Percentiles rank a stretch among this genome's conserved stretches.
Evolutionary conservation across 1,140 invertebrate species (phyloP).

Genomic region (Lasioglossum baleicum): DNA sequence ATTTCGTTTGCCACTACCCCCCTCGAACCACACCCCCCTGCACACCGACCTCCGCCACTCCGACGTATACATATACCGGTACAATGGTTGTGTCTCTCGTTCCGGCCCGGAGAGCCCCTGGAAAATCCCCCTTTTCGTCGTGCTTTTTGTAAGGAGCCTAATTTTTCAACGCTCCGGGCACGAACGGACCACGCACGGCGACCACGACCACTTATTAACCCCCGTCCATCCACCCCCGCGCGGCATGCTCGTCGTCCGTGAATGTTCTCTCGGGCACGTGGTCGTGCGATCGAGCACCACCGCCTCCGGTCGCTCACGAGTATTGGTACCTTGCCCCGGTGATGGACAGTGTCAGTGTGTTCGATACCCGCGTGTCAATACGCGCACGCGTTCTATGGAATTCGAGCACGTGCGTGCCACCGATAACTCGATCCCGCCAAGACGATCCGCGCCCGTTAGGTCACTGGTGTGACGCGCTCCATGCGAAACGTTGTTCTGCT

Average conservation of each 20-base stretch:
- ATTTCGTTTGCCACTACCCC: conserved; percentile 40
- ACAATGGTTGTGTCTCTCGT: conserved; percentile 36
- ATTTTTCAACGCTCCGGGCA: conserved; percentile 65
- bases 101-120: conserved; percentile 33
- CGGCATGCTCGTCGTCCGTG: neutral
- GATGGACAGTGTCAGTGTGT: conserved; percentile 58
- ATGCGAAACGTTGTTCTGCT: too few relatives aligned
- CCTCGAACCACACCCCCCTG: neutral
- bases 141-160: conserved; percentile 66
- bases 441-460: neutral
- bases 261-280: conserved; percentile 47
- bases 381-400: conserved; percentile 60
- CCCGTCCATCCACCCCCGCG: neutral
- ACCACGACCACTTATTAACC: conserved; percentile 62
- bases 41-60: conserved; percentile 12
- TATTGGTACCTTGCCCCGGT: conserved; percentile 52
- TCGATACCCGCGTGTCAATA: conserved; percentile 65
- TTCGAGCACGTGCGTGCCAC: conserved; percentile 55
- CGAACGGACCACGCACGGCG: conserved; percentile 35
- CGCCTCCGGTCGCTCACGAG: neutral
- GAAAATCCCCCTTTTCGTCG: conserved; percentile 52
- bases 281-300: too few relatives aligned
- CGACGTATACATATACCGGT: conserved; percentile 3
- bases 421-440: conserved; percentile 24
- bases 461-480: too few relatives aligned